Base-by-base conservation (phyloP, 2,113 vertebrate genomes). In the Ceyx margarethae region DNA sequence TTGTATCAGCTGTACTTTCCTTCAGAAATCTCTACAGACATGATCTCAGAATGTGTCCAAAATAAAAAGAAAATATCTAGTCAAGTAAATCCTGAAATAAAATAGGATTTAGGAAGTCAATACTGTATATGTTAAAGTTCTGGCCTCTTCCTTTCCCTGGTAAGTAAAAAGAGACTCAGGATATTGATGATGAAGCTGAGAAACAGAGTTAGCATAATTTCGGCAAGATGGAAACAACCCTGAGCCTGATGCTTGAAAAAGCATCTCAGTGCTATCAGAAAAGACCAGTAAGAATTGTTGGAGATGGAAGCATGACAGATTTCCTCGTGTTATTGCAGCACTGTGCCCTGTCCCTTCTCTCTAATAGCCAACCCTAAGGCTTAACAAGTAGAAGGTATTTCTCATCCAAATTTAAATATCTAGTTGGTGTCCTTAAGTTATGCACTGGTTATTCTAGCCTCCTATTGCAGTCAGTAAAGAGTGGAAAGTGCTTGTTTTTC, bases 11-110 rank as follows among this genome's bases (percentile, higher is more conserved):
- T 88, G 25, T 50, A 50, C n/a, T 80, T 79, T 75, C 37, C 45
- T 67, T 16, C 68, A 86, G 45, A 81, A 86, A 66, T 40, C 56
- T 85, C 75, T 81, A 7, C 5, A 56, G 85, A 45, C 11, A 4
- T 1, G 2, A 45, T 46, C 54, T 64, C 68, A 81, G 78, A 82
- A 50, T 40, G 26, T 53, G 51, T 73, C 67, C 77, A 91, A 91
- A 95, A 67, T 61, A 95, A 93, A 87, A 6, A 81, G 26, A 89
- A 92, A 62, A 64, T 3, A 85, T 81, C 61, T 84, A 54, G 45
- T 56, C 2, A 6, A 76, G 29, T 48, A 91, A 90, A 89, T 65
- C n/a, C 35, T 90, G 53, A 89, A 91, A 85, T 77, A 81, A 91
- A 64, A 10, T 5, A 60, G 73, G 69, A 86, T 86, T 85, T 78